Conservation (phyloP, 2,797 vertebrate species). For the Clarias fuscus region DNA sequence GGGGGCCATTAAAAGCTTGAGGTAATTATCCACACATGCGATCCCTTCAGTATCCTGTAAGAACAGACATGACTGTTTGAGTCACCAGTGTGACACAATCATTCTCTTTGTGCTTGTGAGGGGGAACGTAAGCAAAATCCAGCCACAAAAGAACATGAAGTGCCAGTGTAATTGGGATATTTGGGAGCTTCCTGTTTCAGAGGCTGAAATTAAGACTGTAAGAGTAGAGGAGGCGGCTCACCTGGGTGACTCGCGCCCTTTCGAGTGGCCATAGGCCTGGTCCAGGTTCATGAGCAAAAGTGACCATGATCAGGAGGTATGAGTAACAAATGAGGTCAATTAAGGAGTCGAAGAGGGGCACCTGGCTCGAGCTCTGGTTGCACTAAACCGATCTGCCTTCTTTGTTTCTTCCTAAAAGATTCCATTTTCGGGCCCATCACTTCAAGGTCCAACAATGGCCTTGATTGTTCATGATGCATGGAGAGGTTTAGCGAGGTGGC, state of each 20-base stretch:
- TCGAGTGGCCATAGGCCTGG: slow-evolving; percentile 60
- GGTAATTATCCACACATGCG: slow-evolving; percentile 60
- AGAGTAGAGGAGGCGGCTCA: slow-evolving; percentile 76
- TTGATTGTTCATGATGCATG: slow-evolving; percentile 86
- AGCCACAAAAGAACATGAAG: slow-evolving; percentile 90
- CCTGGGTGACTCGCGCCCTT: slow-evolving; percentile 70
- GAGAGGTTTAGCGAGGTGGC: slow-evolving; percentile 77
- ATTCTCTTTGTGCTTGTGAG: slow-evolving; percentile 76
- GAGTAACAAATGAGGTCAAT: slow-evolving; percentile 98
- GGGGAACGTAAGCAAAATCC: slow-evolving; percentile 67
- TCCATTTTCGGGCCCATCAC: slow-evolving; percentile 82
- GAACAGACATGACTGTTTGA: slow-evolving; percentile 74
- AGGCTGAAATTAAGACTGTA: slow-evolving; percentile 84
- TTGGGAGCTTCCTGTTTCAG: slow-evolving; percentile 85
- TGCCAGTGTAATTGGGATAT: slow-evolving; percentile 93
- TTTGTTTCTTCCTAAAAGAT: slow-evolving; percentile 81
- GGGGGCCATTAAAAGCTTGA: slow-evolving; percentile 61
- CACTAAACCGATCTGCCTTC: slow-evolving; percentile 86
- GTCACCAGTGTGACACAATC: slow-evolving; percentile 71
- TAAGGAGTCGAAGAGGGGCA: slow-evolving; percentile 90
- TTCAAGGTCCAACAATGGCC: slow-evolving; percentile 79
- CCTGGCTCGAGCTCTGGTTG: slow-evolving; percentile 88
- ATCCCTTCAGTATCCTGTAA: slow-evolving; percentile 64
- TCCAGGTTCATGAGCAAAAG: slow-evolving; percentile 73
- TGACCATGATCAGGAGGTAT: slow-evolving; percentile 87